Conservation (phyloP, 1,140 invertebrate species). For the Achroia grisella region DNA sequence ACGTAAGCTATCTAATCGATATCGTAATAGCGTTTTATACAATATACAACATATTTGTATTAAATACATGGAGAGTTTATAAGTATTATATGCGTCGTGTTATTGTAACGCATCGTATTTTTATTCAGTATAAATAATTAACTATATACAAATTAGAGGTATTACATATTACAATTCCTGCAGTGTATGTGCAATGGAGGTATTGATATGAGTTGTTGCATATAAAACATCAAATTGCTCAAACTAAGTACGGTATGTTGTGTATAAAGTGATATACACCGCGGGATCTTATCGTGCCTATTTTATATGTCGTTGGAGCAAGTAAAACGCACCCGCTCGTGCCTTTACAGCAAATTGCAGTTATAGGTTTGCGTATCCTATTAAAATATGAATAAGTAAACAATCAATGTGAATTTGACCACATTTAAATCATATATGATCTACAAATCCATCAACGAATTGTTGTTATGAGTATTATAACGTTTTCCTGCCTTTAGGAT, state of each 20-base stretch:
- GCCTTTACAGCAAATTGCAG: constrained; percentile 1
- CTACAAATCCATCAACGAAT: too few species aligned
- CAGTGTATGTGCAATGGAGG: too few species aligned
- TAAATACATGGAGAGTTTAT: constrained; percentile 1
- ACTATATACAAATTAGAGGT: too few species aligned
- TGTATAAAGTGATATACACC: neutral
- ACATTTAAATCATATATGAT: too few species aligned
- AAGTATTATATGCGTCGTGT: constrained; percentile 6
- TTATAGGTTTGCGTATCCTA: neutral
- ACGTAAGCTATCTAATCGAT: constrained; percentile 15
- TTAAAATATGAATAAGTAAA: too few species aligned
- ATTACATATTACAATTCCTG: too few species aligned
- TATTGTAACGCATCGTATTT: constrained; percentile 1
- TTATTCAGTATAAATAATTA: neutral
- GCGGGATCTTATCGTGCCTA: constrained; percentile 4
- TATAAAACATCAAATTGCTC: too few species aligned
- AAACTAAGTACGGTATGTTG: too few species aligned
- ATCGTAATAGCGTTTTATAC: constrained; percentile 8
- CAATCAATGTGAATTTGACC: too few species aligned
- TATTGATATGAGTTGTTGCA: too few species aligned
- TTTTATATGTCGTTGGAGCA: constrained; percentile 8
- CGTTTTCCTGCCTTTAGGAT: too few species aligned
- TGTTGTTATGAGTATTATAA: too few species aligned
- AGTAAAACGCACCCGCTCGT: constrained; percentile 2
- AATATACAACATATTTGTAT: constrained; percentile 8